phyloP scores from a whole-genome alignment of 2,797 vertebrate genomes.

The Tragelaphus eurycerus region DNA sequence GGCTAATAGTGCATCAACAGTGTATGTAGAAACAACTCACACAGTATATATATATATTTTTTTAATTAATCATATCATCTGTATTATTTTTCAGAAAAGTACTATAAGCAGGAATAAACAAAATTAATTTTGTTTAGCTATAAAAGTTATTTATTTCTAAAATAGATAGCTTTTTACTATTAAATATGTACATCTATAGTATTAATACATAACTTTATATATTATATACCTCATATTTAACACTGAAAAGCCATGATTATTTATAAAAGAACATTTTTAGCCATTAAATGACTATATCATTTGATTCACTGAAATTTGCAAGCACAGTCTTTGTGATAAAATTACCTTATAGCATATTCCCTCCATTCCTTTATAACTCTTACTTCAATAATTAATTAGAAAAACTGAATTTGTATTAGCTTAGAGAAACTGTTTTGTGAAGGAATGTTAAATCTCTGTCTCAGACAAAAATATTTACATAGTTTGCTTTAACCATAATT shows the following conservation, averaged over 20 bases:
- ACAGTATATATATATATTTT: neutral
- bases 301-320: slow-evolving; percentile 32
- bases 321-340: slow-evolving; percentile 12
- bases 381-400: neutral
- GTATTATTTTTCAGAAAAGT: slow-evolving; percentile 21
- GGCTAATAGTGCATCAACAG: neutral
- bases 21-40: neutral
- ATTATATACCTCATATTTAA: neutral
- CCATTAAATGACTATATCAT: neutral
- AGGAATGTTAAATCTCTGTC: slow-evolving; percentile 45
- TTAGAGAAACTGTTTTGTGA: slow-evolving; percentile 46
- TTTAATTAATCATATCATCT: neutral
- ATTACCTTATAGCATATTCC: neutral
- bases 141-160: slow-evolving; percentile 34
- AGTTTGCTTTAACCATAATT: slow-evolving; percentile 51
- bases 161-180: neutral
- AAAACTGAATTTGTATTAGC: neutral
- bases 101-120: neutral
- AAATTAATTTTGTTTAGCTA: neutral
- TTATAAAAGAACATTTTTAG: neutral
- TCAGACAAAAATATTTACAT: slow-evolving; percentile 30
- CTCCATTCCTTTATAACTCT: neutral
- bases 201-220: neutral
- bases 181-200: neutral
- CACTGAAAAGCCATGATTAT: neutral